These are phyloP conservation scores for Scylla paramamosain DNA, from an alignment of 1,140 invertebrate genomes.

Conservation along the genomic window DNA sequence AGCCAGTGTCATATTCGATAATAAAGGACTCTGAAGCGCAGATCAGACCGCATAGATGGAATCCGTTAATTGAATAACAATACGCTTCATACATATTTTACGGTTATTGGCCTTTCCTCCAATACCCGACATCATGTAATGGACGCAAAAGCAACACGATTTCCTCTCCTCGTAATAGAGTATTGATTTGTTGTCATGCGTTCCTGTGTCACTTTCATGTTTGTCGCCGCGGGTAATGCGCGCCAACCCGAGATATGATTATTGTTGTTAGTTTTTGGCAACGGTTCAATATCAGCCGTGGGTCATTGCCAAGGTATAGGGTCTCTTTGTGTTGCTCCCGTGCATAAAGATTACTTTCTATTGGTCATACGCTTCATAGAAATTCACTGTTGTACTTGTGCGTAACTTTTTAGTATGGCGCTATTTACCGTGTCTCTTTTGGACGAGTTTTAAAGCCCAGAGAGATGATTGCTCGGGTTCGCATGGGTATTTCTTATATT, in stretches of 20 bases:
- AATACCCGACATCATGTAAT: not conserved
- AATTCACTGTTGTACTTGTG: too few species aligned
- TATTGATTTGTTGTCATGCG: conserved; percentile 17
- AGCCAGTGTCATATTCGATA: not conserved
- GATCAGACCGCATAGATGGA: not conserved
- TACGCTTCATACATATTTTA: not conserved
- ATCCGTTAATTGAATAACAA: not conserved
- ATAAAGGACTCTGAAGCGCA: not conserved
- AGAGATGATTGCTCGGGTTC: too few species aligned
- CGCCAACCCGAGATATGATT: not conserved
- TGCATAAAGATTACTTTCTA: too few species aligned
- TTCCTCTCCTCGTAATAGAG: not conserved
- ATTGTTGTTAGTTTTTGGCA: too few species aligned
- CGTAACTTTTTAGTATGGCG: too few species aligned
- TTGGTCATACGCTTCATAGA: too few species aligned
- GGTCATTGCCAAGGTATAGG: too few species aligned
- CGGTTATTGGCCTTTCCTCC: conserved; percentile 3
- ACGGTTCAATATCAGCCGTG: too few species aligned
- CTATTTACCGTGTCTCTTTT: too few species aligned
- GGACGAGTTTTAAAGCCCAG: too few species aligned
- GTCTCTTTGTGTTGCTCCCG: too few species aligned
- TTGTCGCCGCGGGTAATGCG: not conserved
- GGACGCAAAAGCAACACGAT: conserved; percentile 9
- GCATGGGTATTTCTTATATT: too few species aligned
- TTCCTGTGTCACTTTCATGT: conserved; percentile 3